phyloP scores from a whole-genome alignment of 1,140 invertebrate genomes.

The Drosophila sp. region DNA sequence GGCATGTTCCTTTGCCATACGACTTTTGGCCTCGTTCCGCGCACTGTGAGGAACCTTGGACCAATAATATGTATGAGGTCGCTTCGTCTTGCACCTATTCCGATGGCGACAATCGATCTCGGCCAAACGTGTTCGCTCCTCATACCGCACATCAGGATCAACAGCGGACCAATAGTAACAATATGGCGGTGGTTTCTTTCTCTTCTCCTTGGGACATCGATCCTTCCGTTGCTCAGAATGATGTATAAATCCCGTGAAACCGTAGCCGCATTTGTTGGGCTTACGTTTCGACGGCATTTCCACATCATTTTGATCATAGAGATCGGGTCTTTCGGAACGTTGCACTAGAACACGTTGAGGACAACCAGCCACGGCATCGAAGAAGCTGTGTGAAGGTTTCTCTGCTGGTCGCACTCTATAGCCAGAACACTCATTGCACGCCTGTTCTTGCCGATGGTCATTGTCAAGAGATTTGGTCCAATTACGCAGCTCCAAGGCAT shows the following conservation, averaged over 20 bases:
- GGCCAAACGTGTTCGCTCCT: conserved; percentile 18
- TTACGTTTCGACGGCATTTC: background rate
- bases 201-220: background rate
- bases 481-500: background rate
- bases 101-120: background rate
- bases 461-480: background rate
- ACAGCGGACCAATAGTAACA: conserved; percentile 29
- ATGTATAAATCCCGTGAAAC: conserved; percentile 16
- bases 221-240: conserved; percentile 15
- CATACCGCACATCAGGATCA: conserved; percentile 22
- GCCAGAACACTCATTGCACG: background rate
- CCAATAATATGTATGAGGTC: background rate
- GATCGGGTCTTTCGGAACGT: background rate
- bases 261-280: background rate
- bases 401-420: background rate
- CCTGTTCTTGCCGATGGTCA: background rate
- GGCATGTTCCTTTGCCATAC: background rate
- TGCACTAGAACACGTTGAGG: background rate
- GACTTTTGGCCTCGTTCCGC: background rate
- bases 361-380: background rate
- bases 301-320: conserved; percentile 18
- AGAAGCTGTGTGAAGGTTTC: conserved; percentile 2
- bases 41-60: background rate
- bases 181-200: conserved; percentile 21
- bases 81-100: background rate